Evolutionary conservation across 1,140 invertebrate species (phyloP), one percentile per base, ranked within the genome.

Genomic region (Temnothorax nylanderi): DNA sequence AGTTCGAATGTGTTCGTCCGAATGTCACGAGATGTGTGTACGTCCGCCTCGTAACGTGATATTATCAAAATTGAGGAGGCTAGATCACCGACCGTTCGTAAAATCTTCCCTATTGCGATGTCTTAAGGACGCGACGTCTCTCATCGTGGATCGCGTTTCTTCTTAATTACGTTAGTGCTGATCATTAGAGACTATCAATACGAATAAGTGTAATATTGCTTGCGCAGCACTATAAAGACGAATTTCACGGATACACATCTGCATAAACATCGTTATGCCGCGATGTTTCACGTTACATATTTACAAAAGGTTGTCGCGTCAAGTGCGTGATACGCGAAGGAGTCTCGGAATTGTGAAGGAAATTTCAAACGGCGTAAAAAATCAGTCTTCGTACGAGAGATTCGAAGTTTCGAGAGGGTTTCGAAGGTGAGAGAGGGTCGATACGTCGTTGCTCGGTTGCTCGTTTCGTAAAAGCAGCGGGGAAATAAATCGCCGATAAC

Each of bases 341-440:
- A 69, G 47, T 85, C 64, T 80, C 56, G 69, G 81, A 87, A 87
- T 88, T 86, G 82, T 84, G 88, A 88, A 89, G 81, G n/a, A 85
- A 64, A 54, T 67, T 67, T 77, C 26, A 88, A 91, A 89, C 71
- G 47, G 56, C 64, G 90, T 88, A 87, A 91, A 94, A 94, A 94
- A 94, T 94, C 94, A 94, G 94, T 94, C 94, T 94, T 94, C 82
- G 84, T 85, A 87, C 86, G 88, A 92, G 89, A 92, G 91, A 91
- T 92, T 92, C 78, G 87, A 87, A 88, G 67, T 88, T 90, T 88
- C 51, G 54, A 54, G 5, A 41, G 75, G 87, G 67, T 88, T 88
- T 88, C 51, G 54, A 54, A 3, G 32, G 75, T 77, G 90, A 92
- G 86, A 91, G 86, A 86, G 84, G 85, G 82, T 93, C 86, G 89